These are phyloP conservation scores for Microtus richardsoni DNA, from an alignment of 2,113 vertebrate species.

Conservation along the genomic window DNA sequence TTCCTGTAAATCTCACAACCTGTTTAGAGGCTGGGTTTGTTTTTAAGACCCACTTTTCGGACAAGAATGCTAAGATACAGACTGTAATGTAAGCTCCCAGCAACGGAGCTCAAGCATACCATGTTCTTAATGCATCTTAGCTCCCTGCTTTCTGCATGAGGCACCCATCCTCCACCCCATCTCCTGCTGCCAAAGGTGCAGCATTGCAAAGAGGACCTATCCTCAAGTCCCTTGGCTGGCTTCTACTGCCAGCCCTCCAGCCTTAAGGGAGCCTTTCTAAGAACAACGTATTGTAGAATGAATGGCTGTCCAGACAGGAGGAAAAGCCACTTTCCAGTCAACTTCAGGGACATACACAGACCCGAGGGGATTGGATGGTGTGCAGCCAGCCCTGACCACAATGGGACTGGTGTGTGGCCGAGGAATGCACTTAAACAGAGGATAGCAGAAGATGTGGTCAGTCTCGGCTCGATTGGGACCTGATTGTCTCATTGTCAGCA, in stretches of 20 bases:
- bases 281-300: background rate
- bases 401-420: background rate
- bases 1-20: background rate
- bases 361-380: background rate
- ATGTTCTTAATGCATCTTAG: background rate
- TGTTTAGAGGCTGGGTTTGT: background rate
- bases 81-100: background rate
- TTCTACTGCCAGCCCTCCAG: background rate
- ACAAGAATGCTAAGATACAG: background rate
- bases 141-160: background rate
- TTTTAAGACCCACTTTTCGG: constrained; percentile 9
- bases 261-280: background rate
- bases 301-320: background rate
- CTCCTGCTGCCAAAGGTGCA: background rate
- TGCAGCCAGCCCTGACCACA: background rate
- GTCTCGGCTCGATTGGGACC: background rate
- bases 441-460: background rate
- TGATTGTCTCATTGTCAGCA: rapidly evolving
- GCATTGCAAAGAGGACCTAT: background rate
- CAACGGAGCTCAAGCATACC: background rate
- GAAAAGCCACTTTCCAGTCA: background rate
- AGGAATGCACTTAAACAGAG: background rate
- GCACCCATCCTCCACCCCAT: background rate
- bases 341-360: background rate
- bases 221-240: no score